Evolutionary conservation across 2,888 invertebrate genomes (phyloP), one percentile per base, ranked within the genome.

Genomic region (Coremacera marginata): DNA sequence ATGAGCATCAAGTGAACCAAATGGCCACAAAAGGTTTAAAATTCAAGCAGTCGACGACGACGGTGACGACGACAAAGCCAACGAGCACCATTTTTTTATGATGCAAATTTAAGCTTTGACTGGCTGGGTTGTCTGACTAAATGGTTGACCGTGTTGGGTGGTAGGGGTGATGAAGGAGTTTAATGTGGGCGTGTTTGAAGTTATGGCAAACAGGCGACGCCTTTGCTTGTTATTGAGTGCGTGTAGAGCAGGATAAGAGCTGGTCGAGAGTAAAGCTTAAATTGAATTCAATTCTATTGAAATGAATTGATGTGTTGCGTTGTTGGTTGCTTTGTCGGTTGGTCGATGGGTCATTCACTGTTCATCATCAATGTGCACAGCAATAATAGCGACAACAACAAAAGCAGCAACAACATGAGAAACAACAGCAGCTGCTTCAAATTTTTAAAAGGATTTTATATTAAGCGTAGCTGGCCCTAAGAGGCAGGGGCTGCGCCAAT

Each of bases 401-500:
- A 14, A 16, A 19, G 44, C 60, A 71, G 34, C 44, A 78, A 37
- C 60, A 72, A 70, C 27, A 77, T 31, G 65, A 71, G 25, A 16
- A 76, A 63, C 14, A 70, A 51, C 19, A 77, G 51, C 14, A 67
- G 27, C 67, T 74, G 60, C 44, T 55, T 72, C 62, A 80, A 74
- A 57, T 70, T 67, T 68, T 57, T 76, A 74, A 80, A 82, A 82
- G 79, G 79, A 79, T 78, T 77, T 82, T 78, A 79, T 79, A 62
- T 77, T 78, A 80, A 83, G 81, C 79, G 82, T 44, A 11, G 44
- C 44, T 44, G 44, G 11, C 44, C 44, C 44, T 11, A 11, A 11
- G 82, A 83, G 81, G 82, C 83, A 82, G 80, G 79, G 76, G 31
- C 5, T 78, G 75, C 80, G 78, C 82, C 82, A 81, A 80, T 83